These are phyloP conservation scores for Coenobita brevimanus DNA, from an alignment of 1,140 invertebrate species.

Conservation along the genomic window DNA sequence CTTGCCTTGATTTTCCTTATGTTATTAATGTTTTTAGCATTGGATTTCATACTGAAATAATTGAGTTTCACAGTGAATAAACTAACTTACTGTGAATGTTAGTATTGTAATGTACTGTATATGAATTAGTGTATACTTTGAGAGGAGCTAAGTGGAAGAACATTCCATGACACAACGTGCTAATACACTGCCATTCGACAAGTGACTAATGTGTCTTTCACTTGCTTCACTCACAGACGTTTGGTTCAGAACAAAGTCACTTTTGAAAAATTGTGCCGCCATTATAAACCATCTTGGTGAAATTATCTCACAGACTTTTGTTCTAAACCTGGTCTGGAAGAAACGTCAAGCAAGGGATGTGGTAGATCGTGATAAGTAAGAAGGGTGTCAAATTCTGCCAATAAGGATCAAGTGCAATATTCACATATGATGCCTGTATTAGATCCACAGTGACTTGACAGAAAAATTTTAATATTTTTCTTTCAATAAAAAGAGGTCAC, in stretches of 20 bases:
- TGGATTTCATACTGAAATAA: conserved; percentile 42
- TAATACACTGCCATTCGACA: conserved; percentile 63
- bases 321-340: conserved; percentile 40
- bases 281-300: neutral
- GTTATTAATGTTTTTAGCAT: conserved; percentile 45
- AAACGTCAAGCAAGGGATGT: conserved; percentile 26
- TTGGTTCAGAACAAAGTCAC: conserved; percentile 49
- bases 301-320: neutral
- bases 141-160: conserved; percentile 67
- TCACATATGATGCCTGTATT: no score
- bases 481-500: no score
- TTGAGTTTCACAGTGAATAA: conserved; percentile 44
- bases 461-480: no score
- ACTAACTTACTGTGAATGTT: conserved; percentile 18
- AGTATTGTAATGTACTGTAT: conserved; percentile 44
- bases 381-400: neutral
- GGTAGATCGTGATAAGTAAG: conserved; percentile 31
- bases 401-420: no score
- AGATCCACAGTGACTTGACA: no score
- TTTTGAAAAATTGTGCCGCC: conserved; percentile 6
- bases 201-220: conserved; percentile 62
- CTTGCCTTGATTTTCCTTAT: conserved; percentile 20
- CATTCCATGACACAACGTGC: conserved; percentile 65
- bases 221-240: conserved; percentile 61
- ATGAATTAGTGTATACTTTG: conserved; percentile 59